Evolutionary conservation across 2,888 invertebrate species (phyloP).

Genomic region (Erpobdella octoculata): DNA sequence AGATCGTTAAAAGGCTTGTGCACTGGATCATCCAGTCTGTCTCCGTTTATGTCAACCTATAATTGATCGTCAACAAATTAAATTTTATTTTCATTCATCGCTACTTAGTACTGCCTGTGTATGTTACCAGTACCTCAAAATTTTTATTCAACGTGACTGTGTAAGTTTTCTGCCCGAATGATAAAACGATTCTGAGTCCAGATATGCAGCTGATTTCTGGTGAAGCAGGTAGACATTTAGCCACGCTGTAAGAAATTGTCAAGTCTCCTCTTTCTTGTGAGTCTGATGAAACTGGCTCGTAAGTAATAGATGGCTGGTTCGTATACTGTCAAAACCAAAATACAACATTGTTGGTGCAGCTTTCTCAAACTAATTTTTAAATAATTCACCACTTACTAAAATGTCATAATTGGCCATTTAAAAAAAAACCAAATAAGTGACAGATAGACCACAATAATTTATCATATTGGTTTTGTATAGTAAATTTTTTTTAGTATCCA

Average conservation of each 20-base stretch:
- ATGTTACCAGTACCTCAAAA: slow-evolving; percentile 12
- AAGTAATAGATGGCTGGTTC: no score
- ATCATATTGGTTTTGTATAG: no score
- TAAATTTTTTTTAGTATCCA: not conserved
- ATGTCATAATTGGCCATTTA: no score
- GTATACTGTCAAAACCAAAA: no score
- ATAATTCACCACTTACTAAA: no score
- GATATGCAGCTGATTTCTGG: slow-evolving; percentile 21
- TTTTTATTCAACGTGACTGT: slow-evolving; percentile 17
- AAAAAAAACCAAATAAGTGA: no score
- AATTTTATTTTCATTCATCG: not conserved
- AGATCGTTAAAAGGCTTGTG: slow-evolving; percentile 19
- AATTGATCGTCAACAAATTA: not conserved
- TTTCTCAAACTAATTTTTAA: no score
- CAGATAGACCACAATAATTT: no score
- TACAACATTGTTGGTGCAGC: no score
- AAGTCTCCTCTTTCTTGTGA: slow-evolving; percentile 15
- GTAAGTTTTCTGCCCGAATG: not conserved
- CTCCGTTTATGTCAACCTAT: slow-evolving; percentile 10
- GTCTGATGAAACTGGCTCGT: no score
- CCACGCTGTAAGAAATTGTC: slow-evolving; percentile 4
- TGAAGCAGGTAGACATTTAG: slow-evolving; percentile 17
- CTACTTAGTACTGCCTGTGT: not conserved
- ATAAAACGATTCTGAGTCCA: slow-evolving; percentile 7
- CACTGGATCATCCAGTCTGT: slow-evolving; percentile 1